Percentiles rank a stretch among this genome's conserved stretches.
Evolutionary conservation across 2,888 invertebrate genomes (phyloP).

Genomic region (Brachycybe producta): DNA sequence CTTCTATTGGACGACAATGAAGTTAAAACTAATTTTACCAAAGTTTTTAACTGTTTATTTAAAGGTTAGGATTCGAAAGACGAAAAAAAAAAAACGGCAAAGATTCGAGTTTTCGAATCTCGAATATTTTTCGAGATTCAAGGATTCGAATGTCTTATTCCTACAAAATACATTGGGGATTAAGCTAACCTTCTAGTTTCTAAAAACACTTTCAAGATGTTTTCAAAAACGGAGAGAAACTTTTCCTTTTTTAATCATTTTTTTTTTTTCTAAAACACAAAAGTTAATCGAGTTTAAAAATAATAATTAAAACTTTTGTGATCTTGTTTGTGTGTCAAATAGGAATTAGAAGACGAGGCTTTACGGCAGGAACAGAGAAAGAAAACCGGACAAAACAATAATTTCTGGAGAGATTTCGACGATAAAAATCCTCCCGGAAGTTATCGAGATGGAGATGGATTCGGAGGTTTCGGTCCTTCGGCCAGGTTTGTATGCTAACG

Average conservation of each 20-base stretch:
- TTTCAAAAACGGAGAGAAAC: background rate
- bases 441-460: conserved; percentile 10
- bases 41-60: too few species aligned
- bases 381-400: background rate
- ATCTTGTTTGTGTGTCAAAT: background rate
- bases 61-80: too few species aligned
- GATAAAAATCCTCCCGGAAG: conserved; percentile 13
- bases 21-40: too few species aligned
- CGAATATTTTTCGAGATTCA: too few species aligned
- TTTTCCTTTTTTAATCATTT: background rate
- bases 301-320: background rate
- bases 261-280: background rate
- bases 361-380: background rate
- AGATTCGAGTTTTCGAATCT: too few species aligned
- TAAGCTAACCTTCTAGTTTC: background rate
- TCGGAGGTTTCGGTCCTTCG: background rate
- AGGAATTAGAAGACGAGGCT: conserved; percentile 9
- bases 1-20: too few species aligned
- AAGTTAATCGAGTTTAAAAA: background rate
- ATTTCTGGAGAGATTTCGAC: conserved; percentile 13
- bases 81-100: too few species aligned
- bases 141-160: too few species aligned
- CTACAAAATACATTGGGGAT: background rate
- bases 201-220: background rate
- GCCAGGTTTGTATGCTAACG: conserved; percentile 11